A percentile compares a stretch with the other conserved stretches of the same genome.
Conservation (phyloP, 92 coral and sea anemone species). For the Diadumene lineata region DNA sequence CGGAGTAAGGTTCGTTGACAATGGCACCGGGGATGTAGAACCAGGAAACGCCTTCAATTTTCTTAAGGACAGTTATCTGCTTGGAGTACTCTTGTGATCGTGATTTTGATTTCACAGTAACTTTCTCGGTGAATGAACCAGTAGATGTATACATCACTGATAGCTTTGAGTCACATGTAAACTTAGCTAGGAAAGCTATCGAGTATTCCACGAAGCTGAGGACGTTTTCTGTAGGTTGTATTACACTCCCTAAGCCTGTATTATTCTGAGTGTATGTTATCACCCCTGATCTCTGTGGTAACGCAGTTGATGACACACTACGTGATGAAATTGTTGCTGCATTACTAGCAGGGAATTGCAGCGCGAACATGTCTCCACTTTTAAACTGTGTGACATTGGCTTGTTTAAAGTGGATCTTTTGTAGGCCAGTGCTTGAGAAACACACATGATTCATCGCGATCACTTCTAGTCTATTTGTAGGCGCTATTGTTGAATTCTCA, state of each 20-base stretch:
- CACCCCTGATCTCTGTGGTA: conserved; percentile 10
- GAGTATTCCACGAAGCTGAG: conserved; percentile 36
- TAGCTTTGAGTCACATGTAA: conserved; percentile 44
- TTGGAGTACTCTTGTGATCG: conserved; percentile 10
- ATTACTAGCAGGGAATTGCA: conserved; percentile 51
- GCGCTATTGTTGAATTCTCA: conserved; percentile 4
- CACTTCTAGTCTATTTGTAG: conserved; percentile 49
- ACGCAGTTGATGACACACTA: neutral
- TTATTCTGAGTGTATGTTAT: conserved; percentile 12
- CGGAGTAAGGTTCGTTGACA: conserved; percentile 56
- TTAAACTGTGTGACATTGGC: conserved; percentile 42
- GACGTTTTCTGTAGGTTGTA: neutral
- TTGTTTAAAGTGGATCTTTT: conserved; percentile 41
- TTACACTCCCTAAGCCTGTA: conserved; percentile 7
- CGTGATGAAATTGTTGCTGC: conserved; percentile 50
- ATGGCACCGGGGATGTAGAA: conserved; percentile 31
- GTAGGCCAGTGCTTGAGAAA: conserved; percentile 58
- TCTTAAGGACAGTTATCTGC: conserved; percentile 52
- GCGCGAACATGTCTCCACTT: conserved; percentile 70
- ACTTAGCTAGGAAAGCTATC: conserved; percentile 30
- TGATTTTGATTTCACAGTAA: conserved; percentile 32
- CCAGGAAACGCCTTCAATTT: conserved; percentile 50
- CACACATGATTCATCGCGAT: conserved; percentile 48
- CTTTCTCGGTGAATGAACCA: conserved; percentile 50
- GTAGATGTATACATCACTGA: conserved; percentile 34